A percentile compares a stretch with the other conserved stretches of the same genome.
phyloP scores from a whole-genome alignment of 2,888 invertebrate genomes.

The Molanna angustata region DNA sequence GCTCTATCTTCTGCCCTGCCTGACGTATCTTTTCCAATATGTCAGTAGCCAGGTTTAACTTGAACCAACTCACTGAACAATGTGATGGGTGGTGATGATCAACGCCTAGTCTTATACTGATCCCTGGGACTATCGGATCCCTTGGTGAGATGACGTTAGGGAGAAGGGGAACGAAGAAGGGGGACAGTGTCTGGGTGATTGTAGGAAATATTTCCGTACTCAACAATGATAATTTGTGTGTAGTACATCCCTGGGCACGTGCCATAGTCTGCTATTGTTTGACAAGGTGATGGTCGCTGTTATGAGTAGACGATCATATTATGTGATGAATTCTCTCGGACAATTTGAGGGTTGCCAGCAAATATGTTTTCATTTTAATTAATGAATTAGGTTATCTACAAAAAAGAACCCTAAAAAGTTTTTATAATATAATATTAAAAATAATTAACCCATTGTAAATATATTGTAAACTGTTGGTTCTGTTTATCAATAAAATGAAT shows the following conservation, averaged over 20 bases:
- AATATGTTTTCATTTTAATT: no score
- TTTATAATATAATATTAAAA: no score
- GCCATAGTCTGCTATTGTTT: constrained; percentile 28
- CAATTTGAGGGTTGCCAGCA: no score
- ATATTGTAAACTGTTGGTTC: no score
- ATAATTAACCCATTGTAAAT: no score
- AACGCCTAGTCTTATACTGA: constrained; percentile 14
- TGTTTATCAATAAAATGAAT: no score
- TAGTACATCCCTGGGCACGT: constrained; percentile 12
- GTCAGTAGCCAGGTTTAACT: constrained; percentile 39
- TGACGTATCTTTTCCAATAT: constrained; percentile 43
- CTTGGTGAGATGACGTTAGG: constrained; percentile 6
- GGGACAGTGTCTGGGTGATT: not conserved
- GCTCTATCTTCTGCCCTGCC: constrained; percentile 50
- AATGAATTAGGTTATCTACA: no score
- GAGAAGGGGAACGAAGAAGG: not conserved
- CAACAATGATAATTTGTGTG: not conserved
- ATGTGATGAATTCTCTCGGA: no score
- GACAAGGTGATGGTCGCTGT: constrained; percentile 8
- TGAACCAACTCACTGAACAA: not conserved
- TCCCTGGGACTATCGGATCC: constrained; percentile 3
- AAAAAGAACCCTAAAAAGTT: no score
- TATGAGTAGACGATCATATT: not conserved
- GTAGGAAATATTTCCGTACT: constrained; percentile 23
- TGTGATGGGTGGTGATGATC: constrained; percentile 6